Base-by-base conservation (phyloP, 2,113 vertebrate genomes). In the Leuciscus idus region DNA sequence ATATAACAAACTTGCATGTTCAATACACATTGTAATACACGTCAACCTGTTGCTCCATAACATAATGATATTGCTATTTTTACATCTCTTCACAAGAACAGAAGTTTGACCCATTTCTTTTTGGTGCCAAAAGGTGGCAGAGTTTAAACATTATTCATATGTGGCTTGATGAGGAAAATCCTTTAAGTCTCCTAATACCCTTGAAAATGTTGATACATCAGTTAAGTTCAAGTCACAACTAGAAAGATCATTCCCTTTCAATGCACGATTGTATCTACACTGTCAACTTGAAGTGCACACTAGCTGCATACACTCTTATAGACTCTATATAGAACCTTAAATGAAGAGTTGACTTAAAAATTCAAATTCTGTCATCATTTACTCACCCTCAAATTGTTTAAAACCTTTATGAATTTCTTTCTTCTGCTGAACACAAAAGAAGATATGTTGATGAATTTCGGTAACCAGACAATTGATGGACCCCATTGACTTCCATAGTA, bases 171-270 rank as follows among this genome's bases (percentile, higher is more conserved):
- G 13, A 26, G 48, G 57, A 62, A 87, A 84, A 87, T 84, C 75
- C 52, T 48, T 15, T 80, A 59, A 86, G 62, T 39, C 4, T 52
- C n/a, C 28, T 80, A 86, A 86, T 75, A 48, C 61, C 66, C 57
- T 15, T 70, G 62, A 78, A 81, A 86, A 84, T 87, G 36, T 76
- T 84, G 39, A 80, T 43, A 6, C 48, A 50, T 50, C 39, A 57
- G 12, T 62, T 33, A 84, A 85, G 26, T 48, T 85, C 26, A 39
- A 0, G 13, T 39, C 74, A 48, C 33, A 68, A 85, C 17, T 85
- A 77, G 11, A 84, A 9, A 55, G 50, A 55, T 84, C 0, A 62
- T 50, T 23, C 10, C 81, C 26, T 75, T 43, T 82, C 36, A 5
- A 7, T 87, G 28, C 17, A 17, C 0, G 28, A 26, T 26, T 70